phyloP scores from a whole-genome alignment of 2,113 vertebrate genomes.

The Nibea coibor region DNA sequence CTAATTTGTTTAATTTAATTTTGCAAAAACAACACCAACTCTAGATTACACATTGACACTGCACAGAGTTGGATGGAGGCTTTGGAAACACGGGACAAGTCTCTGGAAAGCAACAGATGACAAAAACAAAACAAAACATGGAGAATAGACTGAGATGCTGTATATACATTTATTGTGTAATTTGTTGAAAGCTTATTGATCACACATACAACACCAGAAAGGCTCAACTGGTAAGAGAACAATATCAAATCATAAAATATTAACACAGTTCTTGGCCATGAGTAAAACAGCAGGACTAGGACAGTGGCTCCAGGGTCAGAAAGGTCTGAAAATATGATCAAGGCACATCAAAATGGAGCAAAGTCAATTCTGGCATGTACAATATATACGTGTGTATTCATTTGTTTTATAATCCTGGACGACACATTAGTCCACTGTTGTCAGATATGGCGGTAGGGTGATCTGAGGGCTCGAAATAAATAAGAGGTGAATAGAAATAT shows the following conservation, averaged over 20 bases:
- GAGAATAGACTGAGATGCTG: constrained; percentile 41
- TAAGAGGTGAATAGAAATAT: constrained; percentile 26
- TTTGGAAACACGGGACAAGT: not conserved
- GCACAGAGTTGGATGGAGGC: not conserved
- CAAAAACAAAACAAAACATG: constrained; percentile 18
- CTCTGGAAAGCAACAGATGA: constrained; percentile 2
- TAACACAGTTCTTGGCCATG: constrained; percentile 44
- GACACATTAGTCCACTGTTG: not conserved
- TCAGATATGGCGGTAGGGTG: constrained; percentile 14
- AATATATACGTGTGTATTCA: constrained; percentile 10
- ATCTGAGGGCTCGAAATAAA: constrained; percentile 35
- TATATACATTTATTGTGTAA: constrained; percentile 75
- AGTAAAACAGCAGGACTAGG: constrained; percentile 47
- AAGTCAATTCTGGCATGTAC: constrained; percentile 13
- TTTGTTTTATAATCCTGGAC: constrained; percentile 31
- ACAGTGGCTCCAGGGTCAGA: constrained; percentile 38
- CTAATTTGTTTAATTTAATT: constrained; percentile 16
- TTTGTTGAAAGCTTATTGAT: constrained; percentile 66
- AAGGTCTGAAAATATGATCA: constrained; percentile 5
- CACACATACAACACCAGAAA: constrained; percentile 69
- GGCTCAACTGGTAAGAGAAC: constrained; percentile 60
- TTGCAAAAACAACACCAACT: constrained; percentile 9
- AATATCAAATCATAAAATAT: constrained; percentile 55
- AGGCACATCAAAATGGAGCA: not conserved
- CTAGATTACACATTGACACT: not conserved